Percentiles rank a stretch among this genome's conserved stretches.
Conservation (phyloP, 2,888 invertebrate species). For the Acrocyrtus sp. region DNA sequence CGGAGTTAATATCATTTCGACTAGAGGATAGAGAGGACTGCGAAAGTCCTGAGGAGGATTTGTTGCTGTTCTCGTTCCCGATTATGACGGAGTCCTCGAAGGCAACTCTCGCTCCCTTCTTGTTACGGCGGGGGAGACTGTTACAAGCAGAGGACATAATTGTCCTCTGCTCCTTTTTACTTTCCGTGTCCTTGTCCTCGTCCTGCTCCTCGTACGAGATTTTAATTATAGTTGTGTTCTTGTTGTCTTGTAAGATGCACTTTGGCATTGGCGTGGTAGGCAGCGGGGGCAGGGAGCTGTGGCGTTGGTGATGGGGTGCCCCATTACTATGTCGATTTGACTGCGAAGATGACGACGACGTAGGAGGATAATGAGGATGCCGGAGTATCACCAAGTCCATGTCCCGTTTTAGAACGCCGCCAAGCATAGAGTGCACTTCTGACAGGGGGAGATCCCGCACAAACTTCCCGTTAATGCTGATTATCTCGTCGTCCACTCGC, state of each 20-base stretch:
- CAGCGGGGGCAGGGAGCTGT: slow-evolving; percentile 36
- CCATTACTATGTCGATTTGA: background rate
- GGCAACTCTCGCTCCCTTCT: slow-evolving; percentile 38
- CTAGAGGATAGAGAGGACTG: slow-evolving; percentile 41
- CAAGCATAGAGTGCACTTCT: slow-evolving; percentile 69
- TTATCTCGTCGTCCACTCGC: slow-evolving; percentile 86
- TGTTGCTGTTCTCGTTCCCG: background rate
- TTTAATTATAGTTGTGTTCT: slow-evolving; percentile 63
- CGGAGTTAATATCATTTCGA: slow-evolving; percentile 59
- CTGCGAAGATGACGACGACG: background rate
- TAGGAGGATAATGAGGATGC: slow-evolving; percentile 5
- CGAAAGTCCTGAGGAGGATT: background rate
- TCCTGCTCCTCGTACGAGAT: slow-evolving; percentile 58
- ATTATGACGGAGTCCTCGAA: slow-evolving; percentile 22
- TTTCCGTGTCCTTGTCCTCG: background rate
- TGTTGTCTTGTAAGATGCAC: slow-evolving; percentile 58
- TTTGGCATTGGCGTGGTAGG: slow-evolving; percentile 39
- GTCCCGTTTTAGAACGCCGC: slow-evolving; percentile 57
- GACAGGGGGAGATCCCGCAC: slow-evolving; percentile 78
- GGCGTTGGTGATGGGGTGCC: slow-evolving; percentile 22
- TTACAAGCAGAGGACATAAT: slow-evolving; percentile 13
- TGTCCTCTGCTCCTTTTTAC: background rate
- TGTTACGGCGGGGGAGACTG: slow-evolving; percentile 22
- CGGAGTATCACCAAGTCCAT: slow-evolving; percentile 59
- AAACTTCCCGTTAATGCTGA: slow-evolving; percentile 86